These are phyloP conservation scores for Fratercula arctica DNA, from an alignment of 2,797 vertebrate genomes.

Conservation along the genomic window DNA sequence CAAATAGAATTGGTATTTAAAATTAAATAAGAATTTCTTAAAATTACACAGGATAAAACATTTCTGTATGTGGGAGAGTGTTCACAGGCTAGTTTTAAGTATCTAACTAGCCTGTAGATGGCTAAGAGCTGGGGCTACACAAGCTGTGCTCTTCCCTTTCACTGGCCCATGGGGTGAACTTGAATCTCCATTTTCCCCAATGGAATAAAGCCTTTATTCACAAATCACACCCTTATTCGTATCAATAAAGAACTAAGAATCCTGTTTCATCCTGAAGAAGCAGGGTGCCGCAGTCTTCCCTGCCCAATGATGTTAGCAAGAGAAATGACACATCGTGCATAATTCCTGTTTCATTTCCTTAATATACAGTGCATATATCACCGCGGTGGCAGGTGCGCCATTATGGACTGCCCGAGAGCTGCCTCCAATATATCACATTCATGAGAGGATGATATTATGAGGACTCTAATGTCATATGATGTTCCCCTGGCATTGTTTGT, in stretches of 20 bases:
- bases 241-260: background rate
- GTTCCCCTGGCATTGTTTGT: conserved; percentile 24
- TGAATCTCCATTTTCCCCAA: background rate
- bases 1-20: background rate
- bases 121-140: background rate
- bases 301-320: background rate
- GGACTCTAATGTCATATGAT: conserved; percentile 23
- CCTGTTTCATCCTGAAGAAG: background rate
- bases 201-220: background rate
- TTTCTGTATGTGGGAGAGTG: background rate
- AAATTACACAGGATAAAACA: background rate
- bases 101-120: background rate
- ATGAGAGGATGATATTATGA: conserved; percentile 1
- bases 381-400: background rate
- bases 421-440: background rate
- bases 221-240: background rate
- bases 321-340: background rate
- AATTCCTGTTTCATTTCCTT: conserved; percentile 52
- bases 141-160: background rate
- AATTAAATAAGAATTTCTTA: background rate
- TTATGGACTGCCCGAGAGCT: background rate
- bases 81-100: background rate
- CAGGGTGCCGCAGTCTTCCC: background rate
- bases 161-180: background rate
- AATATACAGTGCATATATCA: conserved; percentile 26